phyloP scores from a whole-genome alignment of 2,113 vertebrate genomes.

The Fregetta grallaria region DNA sequence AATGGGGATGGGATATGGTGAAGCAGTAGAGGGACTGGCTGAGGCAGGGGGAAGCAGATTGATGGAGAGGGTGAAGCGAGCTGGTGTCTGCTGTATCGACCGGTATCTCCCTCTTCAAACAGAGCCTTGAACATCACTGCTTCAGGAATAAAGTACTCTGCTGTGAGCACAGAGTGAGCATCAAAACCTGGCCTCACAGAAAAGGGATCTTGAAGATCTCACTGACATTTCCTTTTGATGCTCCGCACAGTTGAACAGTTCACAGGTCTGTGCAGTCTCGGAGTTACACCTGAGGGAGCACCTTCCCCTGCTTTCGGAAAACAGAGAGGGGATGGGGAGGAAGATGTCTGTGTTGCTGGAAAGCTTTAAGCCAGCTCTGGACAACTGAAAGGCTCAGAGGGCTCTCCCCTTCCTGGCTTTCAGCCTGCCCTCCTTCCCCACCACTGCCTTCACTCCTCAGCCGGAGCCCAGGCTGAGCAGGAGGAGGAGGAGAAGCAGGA shows the following conservation, averaged over 20 bases:
- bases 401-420: background rate
- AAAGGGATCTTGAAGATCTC: background rate
- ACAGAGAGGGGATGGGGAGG: background rate
- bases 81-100: background rate
- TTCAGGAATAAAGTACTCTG: background rate
- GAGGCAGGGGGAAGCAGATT: background rate
- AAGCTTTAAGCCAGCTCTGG: background rate
- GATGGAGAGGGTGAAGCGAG: background rate
- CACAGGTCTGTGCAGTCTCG: background rate
- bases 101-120: background rate
- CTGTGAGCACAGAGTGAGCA: background rate
- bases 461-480: background rate
- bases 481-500: background rate
- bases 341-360: background rate
- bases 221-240: background rate
- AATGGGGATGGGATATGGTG: background rate
- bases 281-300: background rate
- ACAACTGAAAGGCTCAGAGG: background rate
- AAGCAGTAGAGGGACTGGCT: background rate
- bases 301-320: background rate
- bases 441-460: background rate
- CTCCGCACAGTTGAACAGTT: background rate
- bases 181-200: background rate
- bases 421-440: background rate
- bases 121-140: background rate